A percentile compares a stretch with the other conserved stretches of the same genome.
Conservation (phyloP, 2,113 vertebrate species). For the mouse (Mus musculus) region DNA sequence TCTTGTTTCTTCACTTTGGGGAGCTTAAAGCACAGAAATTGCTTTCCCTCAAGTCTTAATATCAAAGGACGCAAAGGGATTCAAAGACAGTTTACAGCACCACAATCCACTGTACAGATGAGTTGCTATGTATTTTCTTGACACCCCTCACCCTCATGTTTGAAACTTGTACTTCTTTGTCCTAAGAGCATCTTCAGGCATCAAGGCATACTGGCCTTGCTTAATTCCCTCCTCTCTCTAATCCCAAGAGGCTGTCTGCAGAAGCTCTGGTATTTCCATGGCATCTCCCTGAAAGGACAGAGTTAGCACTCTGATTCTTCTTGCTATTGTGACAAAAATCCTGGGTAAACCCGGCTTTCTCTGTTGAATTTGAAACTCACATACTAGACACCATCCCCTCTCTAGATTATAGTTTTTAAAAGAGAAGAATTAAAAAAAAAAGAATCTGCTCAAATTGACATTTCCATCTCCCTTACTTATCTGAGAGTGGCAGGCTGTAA, state of each 20-base stretch:
- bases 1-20: conserved; percentile 17
- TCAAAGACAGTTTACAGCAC: not conserved
- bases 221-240: too few species aligned
- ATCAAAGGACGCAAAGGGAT: not conserved
- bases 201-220: not conserved
- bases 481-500: conserved; percentile 57
- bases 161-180: not conserved
- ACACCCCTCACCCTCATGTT: not conserved
- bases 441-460: conserved; percentile 53
- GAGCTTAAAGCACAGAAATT: conserved; percentile 32
- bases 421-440: not conserved
- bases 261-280: not conserved
- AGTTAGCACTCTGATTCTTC: not conserved
- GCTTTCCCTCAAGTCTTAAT: conserved; percentile 25
- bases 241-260: not conserved
- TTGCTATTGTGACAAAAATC: not conserved
- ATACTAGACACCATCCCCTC: conserved; percentile 12
- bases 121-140: not conserved
- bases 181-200: not conserved
- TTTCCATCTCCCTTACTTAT: conserved; percentile 48
- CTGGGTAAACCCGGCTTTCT: not conserved
- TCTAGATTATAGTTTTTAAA: conserved; percentile 6
- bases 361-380: not conserved
- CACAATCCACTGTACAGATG: not conserved
- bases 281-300: not conserved